Evolutionary conservation across 2,888 invertebrate species (phyloP).

Genomic region (Sympetrum striolatum): DNA sequence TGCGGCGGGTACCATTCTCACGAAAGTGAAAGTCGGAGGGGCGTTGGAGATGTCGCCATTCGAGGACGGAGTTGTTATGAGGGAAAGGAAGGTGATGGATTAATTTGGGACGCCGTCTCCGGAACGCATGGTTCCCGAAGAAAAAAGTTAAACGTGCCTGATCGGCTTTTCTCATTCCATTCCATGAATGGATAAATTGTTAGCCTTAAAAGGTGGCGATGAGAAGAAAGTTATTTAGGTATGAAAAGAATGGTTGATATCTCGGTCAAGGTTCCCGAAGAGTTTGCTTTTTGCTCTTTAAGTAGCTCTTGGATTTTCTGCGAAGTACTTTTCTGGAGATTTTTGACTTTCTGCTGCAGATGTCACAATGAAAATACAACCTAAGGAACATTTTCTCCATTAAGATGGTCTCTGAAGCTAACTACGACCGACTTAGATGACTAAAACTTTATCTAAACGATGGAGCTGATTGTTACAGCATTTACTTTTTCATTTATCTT

Average conservation of each 20-base stretch:
- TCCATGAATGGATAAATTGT: not conserved
- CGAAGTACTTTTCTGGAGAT: no score
- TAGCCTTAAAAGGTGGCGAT: not conserved
- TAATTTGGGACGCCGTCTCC: conserved; percentile 1
- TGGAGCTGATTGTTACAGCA: no score
- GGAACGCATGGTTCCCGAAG: not conserved
- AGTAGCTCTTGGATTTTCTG: no score
- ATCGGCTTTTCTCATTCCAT: not conserved
- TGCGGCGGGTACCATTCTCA: not conserved
- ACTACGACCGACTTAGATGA: no score
- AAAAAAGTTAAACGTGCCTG: not conserved
- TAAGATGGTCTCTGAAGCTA: no score
- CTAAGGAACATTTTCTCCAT: no score
- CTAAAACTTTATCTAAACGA: no score
- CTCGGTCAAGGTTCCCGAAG: not conserved
- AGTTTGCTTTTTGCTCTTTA: no score
- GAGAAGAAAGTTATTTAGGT: not conserved
- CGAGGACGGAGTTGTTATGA: not conserved
- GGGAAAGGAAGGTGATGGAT: not conserved
- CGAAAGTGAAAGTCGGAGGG: not conserved
- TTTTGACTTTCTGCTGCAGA: no score
- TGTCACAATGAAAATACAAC: no score
- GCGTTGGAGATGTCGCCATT: not conserved
- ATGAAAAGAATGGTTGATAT: not conserved
- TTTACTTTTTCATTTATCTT: no score